These are phyloP conservation scores for Torymus tubicola DNA, from an alignment of 2,888 invertebrate genomes.

Conservation along the genomic window DNA sequence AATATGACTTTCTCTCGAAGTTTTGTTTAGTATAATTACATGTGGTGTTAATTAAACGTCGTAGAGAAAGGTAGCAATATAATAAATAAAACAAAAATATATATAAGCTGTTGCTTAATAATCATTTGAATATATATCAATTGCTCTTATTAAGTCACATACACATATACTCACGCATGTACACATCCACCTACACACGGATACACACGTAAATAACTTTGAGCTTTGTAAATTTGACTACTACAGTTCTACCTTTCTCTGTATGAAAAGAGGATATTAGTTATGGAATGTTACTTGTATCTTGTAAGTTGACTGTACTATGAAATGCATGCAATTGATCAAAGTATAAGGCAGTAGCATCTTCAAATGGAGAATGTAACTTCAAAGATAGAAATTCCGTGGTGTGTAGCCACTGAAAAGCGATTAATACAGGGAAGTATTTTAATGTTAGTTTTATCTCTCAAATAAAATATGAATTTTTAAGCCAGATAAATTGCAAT, in stretches of 20 bases:
- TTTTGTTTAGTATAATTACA: background rate
- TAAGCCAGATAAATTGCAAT: no score
- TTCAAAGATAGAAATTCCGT: slow-evolving; percentile 29
- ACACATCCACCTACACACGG: no score
- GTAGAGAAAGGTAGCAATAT: slow-evolving; percentile 6
- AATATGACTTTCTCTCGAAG: slow-evolving; percentile 39
- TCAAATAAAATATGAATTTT: no score
- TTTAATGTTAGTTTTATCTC: background rate
- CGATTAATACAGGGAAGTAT: background rate
- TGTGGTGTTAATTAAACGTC: slow-evolving; percentile 1
- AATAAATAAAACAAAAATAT: background rate
- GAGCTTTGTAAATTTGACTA: background rate
- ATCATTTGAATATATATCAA: no score
- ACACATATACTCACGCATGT: no score
- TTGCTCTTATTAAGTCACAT: no score
- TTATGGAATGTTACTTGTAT: slow-evolving; percentile 44
- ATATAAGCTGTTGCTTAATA: no score
- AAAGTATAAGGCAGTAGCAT: background rate
- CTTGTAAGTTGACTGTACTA: background rate
- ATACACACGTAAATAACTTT: no score
- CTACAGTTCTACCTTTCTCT: slow-evolving; percentile 21
- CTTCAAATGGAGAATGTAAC: background rate
- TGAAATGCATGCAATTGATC: background rate
- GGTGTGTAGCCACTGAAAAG: background rate
- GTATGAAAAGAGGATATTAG: slow-evolving; percentile 3